phyloP scores from a whole-genome alignment of 2,797 vertebrate genomes.

The Argentina silus region DNA sequence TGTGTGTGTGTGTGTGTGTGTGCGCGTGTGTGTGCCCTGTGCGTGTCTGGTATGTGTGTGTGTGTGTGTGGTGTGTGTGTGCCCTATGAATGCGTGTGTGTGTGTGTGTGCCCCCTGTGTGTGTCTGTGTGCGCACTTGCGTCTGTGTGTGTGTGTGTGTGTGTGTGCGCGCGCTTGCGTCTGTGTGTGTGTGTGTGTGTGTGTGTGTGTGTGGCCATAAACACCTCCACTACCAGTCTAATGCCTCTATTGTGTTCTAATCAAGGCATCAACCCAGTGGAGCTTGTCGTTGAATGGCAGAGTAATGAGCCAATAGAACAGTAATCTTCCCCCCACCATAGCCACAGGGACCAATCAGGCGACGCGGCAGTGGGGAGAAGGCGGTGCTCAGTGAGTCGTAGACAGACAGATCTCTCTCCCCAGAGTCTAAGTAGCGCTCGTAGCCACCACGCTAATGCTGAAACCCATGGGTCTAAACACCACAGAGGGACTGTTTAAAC shows the following conservation, averaged over 20 bases:
- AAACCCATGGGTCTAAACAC: neutral
- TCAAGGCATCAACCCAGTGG: neutral
- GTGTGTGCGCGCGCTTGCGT: no score
- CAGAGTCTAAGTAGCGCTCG: neutral
- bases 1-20: neutral
- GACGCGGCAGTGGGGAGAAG: neutral
- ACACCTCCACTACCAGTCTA: neutral
- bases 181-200: no score
- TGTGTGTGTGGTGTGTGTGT: no score
- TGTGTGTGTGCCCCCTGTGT: no score
- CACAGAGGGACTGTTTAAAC: neutral
- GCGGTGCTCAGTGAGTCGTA: neutral
- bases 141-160: no score
- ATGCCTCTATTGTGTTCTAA: neutral
- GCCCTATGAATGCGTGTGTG: neutral
- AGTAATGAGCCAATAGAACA: conserved; percentile 36
- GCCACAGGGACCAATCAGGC: neutral
- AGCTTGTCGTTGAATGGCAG: conserved; percentile 29
- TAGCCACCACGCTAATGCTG: neutral
- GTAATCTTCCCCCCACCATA: no score
- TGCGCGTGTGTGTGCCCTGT: neutral
- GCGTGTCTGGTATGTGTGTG: no score
- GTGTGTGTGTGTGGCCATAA: no score
- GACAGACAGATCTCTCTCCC: conserved; percentile 4
- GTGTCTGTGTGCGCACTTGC: no score